Conservation (phyloP, 2,113 vertebrate species). For the Microcebus jonahi region DNA sequence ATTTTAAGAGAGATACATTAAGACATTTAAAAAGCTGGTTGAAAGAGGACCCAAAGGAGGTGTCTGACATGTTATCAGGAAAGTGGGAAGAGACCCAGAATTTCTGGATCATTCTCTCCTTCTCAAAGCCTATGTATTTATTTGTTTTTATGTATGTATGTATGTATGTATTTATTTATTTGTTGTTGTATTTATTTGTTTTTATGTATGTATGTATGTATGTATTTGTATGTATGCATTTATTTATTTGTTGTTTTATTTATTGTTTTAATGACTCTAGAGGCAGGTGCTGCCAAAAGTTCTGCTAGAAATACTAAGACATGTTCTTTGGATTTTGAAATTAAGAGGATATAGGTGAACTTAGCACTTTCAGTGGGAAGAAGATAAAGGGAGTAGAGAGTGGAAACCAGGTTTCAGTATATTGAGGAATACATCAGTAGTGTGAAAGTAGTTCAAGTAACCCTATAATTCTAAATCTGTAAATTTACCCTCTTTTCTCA, state of each 20-base stretch:
- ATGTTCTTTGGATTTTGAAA: not conserved
- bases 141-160: not conserved
- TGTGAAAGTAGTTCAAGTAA: not conserved
- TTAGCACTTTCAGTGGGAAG: not conserved
- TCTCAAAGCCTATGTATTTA: not conserved
- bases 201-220: not conserved
- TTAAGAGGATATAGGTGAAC: not conserved
- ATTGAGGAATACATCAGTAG: not conserved
- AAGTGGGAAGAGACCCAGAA: not conserved
- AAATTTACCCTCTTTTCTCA: not conserved
- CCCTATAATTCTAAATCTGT: not conserved
- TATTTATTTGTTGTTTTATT: not conserved
- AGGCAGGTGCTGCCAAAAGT: not conserved
- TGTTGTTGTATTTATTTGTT: not conserved
- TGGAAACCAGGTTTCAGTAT: not conserved
- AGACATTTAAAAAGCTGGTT: not conserved
- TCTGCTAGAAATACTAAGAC: not conserved
- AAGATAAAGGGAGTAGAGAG: not conserved
- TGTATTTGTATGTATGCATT: not conserved
- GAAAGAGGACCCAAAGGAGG: not conserved
- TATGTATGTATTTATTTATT: not conserved
- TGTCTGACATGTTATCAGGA: not conserved
- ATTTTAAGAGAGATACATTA: not conserved
- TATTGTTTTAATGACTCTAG: not conserved
- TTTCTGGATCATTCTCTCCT: not conserved